phyloP scores from a whole-genome alignment of 2,113 vertebrate genomes.

The Burhinus oedicnemus region DNA sequence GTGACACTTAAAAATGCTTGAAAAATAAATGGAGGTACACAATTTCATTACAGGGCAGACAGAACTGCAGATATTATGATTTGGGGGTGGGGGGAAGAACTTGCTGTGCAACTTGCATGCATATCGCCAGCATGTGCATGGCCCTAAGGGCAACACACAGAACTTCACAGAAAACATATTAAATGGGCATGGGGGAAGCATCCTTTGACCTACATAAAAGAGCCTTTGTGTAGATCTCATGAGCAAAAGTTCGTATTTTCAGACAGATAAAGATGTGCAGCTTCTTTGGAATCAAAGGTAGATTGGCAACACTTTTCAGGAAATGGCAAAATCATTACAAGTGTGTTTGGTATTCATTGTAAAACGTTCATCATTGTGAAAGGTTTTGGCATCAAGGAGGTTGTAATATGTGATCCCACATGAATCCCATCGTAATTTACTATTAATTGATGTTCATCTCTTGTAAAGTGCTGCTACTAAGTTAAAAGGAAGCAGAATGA shows the following conservation, averaged over 20 bases:
- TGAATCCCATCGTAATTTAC: constrained; percentile 67
- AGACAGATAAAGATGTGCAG: constrained; percentile 69
- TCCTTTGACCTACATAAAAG: constrained; percentile 80
- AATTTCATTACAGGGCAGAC: constrained; percentile 58
- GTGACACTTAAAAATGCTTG: constrained; percentile 54
- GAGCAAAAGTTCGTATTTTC: constrained; percentile 75
- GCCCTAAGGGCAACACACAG: constrained; percentile 78
- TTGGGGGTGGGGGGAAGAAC: constrained; percentile 12
- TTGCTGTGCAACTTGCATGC: constrained; percentile 77
- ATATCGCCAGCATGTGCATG: constrained; percentile 69
- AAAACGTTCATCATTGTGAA: constrained; percentile 69
- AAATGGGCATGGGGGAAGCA: constrained; percentile 77
- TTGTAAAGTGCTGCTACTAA: constrained; percentile 53
- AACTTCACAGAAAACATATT: constrained; percentile 82
- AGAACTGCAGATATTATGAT: constrained; percentile 56
- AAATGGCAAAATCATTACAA: constrained; percentile 75
- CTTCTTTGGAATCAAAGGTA: constrained; percentile 77
- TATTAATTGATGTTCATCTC: constrained; percentile 72
- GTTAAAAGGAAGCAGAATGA: constrained; percentile 60
- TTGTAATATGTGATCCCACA: constrained; percentile 50
- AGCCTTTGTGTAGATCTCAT: constrained; percentile 75
- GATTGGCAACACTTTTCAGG: constrained; percentile 68
- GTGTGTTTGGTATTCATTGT: constrained; percentile 60
- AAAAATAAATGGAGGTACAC: constrained; percentile 13
- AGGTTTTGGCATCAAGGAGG: constrained; percentile 60